These are phyloP conservation scores for Grallaria varia DNA, from an alignment of 2,113 vertebrate species.

Conservation along the genomic window DNA sequence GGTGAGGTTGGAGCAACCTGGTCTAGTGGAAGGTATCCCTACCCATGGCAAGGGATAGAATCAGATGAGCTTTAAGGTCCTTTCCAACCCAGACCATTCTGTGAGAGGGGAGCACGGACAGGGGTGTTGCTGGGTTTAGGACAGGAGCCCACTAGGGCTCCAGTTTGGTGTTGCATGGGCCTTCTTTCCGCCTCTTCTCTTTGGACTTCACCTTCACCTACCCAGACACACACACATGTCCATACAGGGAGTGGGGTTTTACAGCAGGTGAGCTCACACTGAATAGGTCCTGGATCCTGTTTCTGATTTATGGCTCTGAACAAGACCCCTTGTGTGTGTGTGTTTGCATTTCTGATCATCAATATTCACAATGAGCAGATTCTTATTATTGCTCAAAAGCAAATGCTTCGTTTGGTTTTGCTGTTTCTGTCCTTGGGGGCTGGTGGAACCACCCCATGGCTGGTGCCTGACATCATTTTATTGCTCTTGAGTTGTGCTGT, in stretches of 20 bases:
- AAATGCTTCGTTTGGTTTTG: neutral
- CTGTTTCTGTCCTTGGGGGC: neutral
- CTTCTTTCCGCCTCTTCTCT: neutral
- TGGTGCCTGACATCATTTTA: neutral
- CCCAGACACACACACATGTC: neutral
- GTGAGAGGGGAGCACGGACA: rapidly evolving
- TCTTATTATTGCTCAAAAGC: neutral
- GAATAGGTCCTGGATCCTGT: neutral
- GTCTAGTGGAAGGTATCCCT: neutral
- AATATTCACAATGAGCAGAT: neutral
- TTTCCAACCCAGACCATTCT: neutral
- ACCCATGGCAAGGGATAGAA: no score
- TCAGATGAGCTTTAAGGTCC: neutral
- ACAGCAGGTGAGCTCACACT: rapidly evolving
- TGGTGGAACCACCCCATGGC: neutral
- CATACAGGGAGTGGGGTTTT: no score
- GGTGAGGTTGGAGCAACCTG: neutral
- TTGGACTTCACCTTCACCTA: neutral
- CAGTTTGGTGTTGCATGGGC: neutral
- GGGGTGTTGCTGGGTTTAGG: neutral
- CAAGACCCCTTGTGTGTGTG: rapidly evolving
- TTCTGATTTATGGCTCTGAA: neutral
- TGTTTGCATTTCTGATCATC: neutral
- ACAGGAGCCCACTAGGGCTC: neutral
- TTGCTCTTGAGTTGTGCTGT: neutral